Evolutionary conservation across 2,113 vertebrate genomes (phyloP), one percentile per base, ranked within the genome.

Genomic region (Tretioscincus oriximinensis): DNA sequence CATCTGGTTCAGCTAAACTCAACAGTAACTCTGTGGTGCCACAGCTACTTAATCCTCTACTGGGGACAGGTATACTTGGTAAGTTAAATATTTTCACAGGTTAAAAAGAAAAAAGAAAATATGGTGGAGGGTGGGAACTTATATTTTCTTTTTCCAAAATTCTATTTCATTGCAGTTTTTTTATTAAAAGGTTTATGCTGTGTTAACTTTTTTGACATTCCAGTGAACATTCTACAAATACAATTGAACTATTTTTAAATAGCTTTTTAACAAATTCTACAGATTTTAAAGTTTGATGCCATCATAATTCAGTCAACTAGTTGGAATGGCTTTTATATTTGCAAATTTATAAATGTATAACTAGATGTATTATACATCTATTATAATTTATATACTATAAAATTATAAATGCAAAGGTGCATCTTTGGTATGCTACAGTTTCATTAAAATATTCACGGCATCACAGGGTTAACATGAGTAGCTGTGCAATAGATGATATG

Each of bases 31-130:
- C 94, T 86, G 94, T 95, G 93, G 90, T 96, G 94, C 95, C 95
- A 78, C 96, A 96, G 94, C 96, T 96, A 84, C 95, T 96, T 85
- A 96, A 96, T 93, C 95, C 95, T 89, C 95, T 96, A 28, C 95
- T 96, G 94, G 95, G 95, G 88, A 95, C 95, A 2, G 94, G 95
- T 88, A 94, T 96, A 91, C 94, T 96, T 74, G 95, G 95, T 96
- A 86, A 95, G 95, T 94, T 88, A 78, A 1, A 86, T 83, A 91
- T 90, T 88, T 77, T 88, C 94, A 93, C 92, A 94, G 81, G 92
- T 93, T 91, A 90, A 92, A 88, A 89, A 88, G 35, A 47, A 61
- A 83, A 82, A 80, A 54, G 47, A 1, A 68, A 58, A 69, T 58
- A 29, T 72, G 84, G 84, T 82, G 82, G 80, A 74, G 76, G 86